Base-by-base conservation (phyloP, 2,113 vertebrate genomes). In the Pygoscelis adeliae region DNA sequence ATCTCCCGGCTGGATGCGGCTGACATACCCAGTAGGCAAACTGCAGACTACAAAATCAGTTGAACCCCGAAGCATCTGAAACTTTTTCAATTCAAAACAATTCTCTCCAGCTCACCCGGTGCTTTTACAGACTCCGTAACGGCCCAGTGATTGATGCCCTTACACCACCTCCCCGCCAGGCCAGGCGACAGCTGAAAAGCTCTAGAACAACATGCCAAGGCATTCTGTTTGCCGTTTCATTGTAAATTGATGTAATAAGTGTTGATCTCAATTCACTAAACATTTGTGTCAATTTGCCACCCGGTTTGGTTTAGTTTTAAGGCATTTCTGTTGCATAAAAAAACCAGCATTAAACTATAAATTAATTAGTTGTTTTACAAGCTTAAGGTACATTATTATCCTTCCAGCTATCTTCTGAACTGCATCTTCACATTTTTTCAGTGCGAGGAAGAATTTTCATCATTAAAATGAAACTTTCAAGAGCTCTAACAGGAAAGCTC, bases 211-310 rank as follows among this genome's bases (percentile, higher is more conserved):
- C 80, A 72, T 88, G 90, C 77, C 94, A 88, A 73, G 74, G 61
- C 77, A 91, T 92, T 94, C 18, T 94, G 86, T 59, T 94, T 96
- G 87, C 38, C 80, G 89, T 87, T 61, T 61, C 80, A 78, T 32
- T 90, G 55, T 69, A 92, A 97, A 88, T 94, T 95, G 83, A 96
- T 70, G 70, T 84, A 93, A 94, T 92, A 94, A 80, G 90, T 66
- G 71, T 97, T 97, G 93, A 92, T 79, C 93, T 94, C 79, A 92
- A 82, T 78, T 98, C 93, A 96, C 90, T 96, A 92, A 91, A 92
- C 83, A 96, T 93, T 96, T 94, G 89, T 81, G 93, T 98, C 97
- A 95, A 85, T 97, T 96, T 93, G 77, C 83, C 77, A 95, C 83
- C 70, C 34, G 8, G 62, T 91, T 94, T 82, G 90, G 83, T 83